Conservation (phyloP, 2,888 invertebrate genomes). For the Eilema griseolum region DNA sequence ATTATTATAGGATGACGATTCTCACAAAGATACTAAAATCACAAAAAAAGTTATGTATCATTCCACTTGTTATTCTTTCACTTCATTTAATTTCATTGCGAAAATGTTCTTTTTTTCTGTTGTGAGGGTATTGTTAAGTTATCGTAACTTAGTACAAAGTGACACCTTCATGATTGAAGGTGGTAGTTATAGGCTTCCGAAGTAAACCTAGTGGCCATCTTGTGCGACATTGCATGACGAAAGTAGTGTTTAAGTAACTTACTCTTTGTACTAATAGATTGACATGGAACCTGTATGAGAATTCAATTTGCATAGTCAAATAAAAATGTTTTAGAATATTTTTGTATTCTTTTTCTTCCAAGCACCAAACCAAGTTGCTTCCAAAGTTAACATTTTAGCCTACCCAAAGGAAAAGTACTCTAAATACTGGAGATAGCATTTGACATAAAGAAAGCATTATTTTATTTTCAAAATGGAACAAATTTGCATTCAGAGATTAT, state of each 20-base stretch:
- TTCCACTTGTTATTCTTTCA: conserved; percentile 83
- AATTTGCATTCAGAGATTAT: too few species aligned
- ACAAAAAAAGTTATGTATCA: conserved; percentile 53
- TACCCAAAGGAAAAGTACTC: too few species aligned
- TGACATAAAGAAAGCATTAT: too few species aligned
- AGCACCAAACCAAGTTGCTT: neutral
- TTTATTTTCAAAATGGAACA: too few species aligned
- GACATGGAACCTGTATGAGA: conserved; percentile 74
- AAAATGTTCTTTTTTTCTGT: conserved; percentile 55
- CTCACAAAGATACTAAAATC: conserved; percentile 60
- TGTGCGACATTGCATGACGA: conserved; percentile 76
- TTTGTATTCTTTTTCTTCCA: conserved; percentile 37
- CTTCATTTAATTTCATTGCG: conserved; percentile 63
- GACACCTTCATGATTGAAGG: conserved; percentile 69
- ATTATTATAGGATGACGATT: conserved; percentile 66
- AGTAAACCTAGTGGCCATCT: conserved; percentile 78
- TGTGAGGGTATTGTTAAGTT: conserved; percentile 68
- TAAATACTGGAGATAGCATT: too few species aligned
- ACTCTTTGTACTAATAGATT: conserved; percentile 74
- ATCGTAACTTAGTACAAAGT: conserved; percentile 81
- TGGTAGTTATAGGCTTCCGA: conserved; percentile 69
- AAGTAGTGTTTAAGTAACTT: conserved; percentile 74
- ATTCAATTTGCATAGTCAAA: conserved; percentile 80
- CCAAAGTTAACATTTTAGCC: neutral
- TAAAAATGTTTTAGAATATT: conserved; percentile 81